phyloP scores from a whole-genome alignment of 1,140 invertebrate species.

The Drosophila yakuba region DNA sequence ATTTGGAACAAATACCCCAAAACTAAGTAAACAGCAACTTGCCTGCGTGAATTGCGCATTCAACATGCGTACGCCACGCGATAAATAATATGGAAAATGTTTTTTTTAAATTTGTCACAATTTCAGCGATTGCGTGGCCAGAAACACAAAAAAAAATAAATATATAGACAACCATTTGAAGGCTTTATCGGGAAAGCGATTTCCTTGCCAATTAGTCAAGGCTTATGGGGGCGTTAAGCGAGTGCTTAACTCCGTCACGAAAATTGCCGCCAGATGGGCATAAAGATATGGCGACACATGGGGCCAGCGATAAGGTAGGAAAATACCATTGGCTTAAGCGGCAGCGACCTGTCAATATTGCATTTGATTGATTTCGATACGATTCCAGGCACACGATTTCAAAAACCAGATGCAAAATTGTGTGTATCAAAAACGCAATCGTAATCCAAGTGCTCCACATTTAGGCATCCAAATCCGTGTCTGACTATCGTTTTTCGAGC shows the following conservation, averaged over 20 bases:
- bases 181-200: slow-evolving; percentile 59
- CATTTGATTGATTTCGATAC: slow-evolving; percentile 65
- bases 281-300: slow-evolving; percentile 58
- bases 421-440: slow-evolving; percentile 26
- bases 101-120: slow-evolving; percentile 63
- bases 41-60: slow-evolving; percentile 66
- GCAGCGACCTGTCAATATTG: slow-evolving; percentile 69
- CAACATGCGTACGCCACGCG: slow-evolving; percentile 63
- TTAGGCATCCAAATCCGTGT: slow-evolving; percentile 44
- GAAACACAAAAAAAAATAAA: background rate
- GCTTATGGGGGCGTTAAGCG: slow-evolving; percentile 63
- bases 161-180: slow-evolving; percentile 12
- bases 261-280: slow-evolving; percentile 70
- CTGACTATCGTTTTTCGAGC: slow-evolving; percentile 47
- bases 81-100: slow-evolving; percentile 62
- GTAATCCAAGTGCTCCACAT: slow-evolving; percentile 40
- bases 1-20: slow-evolving; percentile 36
- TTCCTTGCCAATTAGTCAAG: slow-evolving; percentile 77
- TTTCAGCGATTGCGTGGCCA: slow-evolving; percentile 59
- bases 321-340: slow-evolving; percentile 50
- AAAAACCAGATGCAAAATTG: slow-evolving; percentile 28
- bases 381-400: slow-evolving; percentile 14
- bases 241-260: slow-evolving; percentile 46
- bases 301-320: slow-evolving; percentile 52
- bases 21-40: slow-evolving; percentile 35